Evolutionary conservation across 1,140 invertebrate species (phyloP).

Genomic region (Eupeodes corollae): DNA sequence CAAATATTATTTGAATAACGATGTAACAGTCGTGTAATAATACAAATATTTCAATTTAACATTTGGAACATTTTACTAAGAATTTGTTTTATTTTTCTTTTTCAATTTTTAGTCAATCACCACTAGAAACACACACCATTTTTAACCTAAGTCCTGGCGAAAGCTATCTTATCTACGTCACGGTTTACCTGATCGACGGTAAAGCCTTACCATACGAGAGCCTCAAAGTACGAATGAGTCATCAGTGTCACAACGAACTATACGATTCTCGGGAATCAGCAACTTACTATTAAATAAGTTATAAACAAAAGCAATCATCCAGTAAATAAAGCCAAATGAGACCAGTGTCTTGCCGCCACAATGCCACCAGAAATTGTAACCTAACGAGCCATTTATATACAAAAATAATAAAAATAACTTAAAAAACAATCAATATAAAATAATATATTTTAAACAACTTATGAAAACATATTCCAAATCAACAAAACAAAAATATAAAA

Average conservation of each 20-base stretch:
- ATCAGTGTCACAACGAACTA: slow-evolving; percentile 19
- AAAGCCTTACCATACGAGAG: slow-evolving; percentile 30
- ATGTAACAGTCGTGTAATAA: too few species aligned
- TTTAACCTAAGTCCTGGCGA: slow-evolving; percentile 26
- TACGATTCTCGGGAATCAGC: slow-evolving; percentile 20
- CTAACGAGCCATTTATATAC: too few species aligned
- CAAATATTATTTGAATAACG: too few species aligned
- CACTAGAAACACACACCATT: slow-evolving; percentile 28
- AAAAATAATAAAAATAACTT: too few species aligned
- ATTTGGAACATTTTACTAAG: background rate
- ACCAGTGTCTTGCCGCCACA: too few species aligned
- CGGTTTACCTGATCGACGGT: slow-evolving; percentile 28
- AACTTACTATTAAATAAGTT: slow-evolving; percentile 25
- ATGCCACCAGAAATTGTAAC: too few species aligned
- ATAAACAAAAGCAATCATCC: background rate
- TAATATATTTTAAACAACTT: too few species aligned
- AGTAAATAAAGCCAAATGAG: too few species aligned
- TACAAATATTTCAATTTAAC: too few species aligned
- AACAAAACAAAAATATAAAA: too few species aligned
- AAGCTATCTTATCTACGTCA: slow-evolving; percentile 31
- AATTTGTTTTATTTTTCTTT: background rate
- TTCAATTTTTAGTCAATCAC: slow-evolving; percentile 4
- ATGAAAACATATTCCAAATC: too few species aligned
- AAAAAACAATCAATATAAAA: too few species aligned
- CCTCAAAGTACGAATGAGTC: slow-evolving; percentile 24